These are phyloP conservation scores for Psix sp. DNA, from an alignment of 1,140 invertebrate genomes.

Conservation along the genomic window DNA sequence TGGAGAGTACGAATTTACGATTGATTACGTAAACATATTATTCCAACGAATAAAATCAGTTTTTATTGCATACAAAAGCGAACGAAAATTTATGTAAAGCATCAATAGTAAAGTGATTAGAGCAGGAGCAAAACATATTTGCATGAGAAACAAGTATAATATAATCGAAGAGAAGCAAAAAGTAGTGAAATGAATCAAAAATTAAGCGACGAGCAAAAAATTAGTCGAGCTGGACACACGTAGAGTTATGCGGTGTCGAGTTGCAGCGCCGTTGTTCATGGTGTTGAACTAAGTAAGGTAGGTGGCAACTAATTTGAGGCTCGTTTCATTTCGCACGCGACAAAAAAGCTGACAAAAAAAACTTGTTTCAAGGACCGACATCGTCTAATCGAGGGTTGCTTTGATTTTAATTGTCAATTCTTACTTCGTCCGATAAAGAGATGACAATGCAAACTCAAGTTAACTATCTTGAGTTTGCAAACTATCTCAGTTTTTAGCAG, in stretches of 20 bases:
- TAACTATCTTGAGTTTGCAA: too few relatives aligned
- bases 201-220: constrained; percentile 44
- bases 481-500: too few relatives aligned
- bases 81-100: constrained; percentile 43
- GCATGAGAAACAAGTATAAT: too few relatives aligned
- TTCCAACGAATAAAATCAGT: too few relatives aligned
- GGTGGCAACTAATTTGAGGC: constrained; percentile 68
- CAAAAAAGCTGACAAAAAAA: constrained; percentile 63
- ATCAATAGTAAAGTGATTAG: constrained; percentile 54
- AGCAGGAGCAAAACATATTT: constrained; percentile 36
- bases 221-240: constrained; percentile 59
- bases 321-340: constrained; percentile 68
- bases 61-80: constrained; percentile 42
- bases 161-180: too few relatives aligned
- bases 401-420: constrained; percentile 31
- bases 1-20: too few relatives aligned
- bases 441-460: too few relatives aligned
- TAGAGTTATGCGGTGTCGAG: constrained; percentile 53
- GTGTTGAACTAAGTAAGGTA: constrained; percentile 45
- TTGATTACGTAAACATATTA: too few relatives aligned
- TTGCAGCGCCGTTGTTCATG: constrained; percentile 47
- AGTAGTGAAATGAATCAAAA: too few relatives aligned
- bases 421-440: too few relatives aligned
- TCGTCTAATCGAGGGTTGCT: constrained; percentile 48
- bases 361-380: constrained; percentile 53